Evolutionary conservation across 2,888 invertebrate genomes (phyloP).

Genomic region (Chalcis sispes): DNA sequence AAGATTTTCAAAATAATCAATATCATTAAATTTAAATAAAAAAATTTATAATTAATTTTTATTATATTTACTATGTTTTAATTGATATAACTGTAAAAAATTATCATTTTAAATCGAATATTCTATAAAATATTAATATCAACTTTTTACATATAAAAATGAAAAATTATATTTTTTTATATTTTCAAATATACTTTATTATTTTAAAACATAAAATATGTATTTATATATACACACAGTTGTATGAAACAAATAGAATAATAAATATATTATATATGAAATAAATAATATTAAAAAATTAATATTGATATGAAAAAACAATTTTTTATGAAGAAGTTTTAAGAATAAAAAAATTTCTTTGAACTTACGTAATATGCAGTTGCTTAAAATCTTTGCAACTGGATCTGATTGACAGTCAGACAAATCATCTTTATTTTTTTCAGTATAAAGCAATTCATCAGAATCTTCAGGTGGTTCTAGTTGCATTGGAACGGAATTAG

Average conservation of each 20-base stretch:
- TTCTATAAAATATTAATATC: background rate
- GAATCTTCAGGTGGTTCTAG: constrained; percentile 37
- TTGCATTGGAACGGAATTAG: constrained; percentile 55
- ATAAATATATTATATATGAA: background rate
- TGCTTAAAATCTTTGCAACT: constrained; percentile 53
- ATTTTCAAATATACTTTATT: too few relatives aligned
- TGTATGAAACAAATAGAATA: too few relatives aligned
- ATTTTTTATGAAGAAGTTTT: background rate
- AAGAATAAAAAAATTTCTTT: constrained; percentile 6
- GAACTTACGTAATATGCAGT: constrained; percentile 54
- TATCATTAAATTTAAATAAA: background rate
- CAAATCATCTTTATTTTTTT: constrained; percentile 18
- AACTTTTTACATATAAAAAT: too few relatives aligned
- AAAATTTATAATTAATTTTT: background rate
- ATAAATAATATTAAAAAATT: background rate
- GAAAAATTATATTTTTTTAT: too few relatives aligned
- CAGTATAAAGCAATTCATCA: constrained; percentile 26
- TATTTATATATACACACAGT: too few relatives aligned
- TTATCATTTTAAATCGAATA: background rate
- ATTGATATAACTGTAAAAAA: background rate
- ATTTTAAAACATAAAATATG: too few relatives aligned
- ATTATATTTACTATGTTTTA: too few relatives aligned
- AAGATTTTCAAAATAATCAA: too few relatives aligned
- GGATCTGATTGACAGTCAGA: constrained; percentile 30
- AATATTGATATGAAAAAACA: background rate